These are phyloP conservation scores for Toxonevra muliebris DNA, from an alignment of 2,888 invertebrate genomes.

Conservation along the genomic window DNA sequence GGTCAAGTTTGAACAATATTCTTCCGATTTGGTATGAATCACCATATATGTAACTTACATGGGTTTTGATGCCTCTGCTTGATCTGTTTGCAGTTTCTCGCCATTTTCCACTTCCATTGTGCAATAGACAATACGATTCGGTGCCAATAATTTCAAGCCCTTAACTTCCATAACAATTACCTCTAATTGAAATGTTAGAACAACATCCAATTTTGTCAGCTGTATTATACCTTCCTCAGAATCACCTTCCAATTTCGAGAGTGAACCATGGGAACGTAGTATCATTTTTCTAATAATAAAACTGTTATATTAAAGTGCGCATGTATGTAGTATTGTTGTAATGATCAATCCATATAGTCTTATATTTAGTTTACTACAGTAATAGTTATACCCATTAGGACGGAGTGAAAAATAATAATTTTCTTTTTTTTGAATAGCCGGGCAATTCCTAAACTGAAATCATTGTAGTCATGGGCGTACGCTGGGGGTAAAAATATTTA, in stretches of 20 bases:
- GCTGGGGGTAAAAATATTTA: too few species aligned
- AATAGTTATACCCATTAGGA: too few species aligned
- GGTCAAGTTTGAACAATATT: too few species aligned
- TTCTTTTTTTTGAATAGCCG: too few species aligned
- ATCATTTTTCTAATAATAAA: slow-evolving; percentile 60
- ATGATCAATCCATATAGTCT: too few species aligned
- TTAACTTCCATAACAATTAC: slow-evolving; percentile 99
- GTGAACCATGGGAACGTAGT: slow-evolving; percentile 87
- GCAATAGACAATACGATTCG: slow-evolving; percentile 98
- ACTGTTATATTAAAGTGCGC: too few species aligned
- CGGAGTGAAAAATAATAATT: too few species aligned
- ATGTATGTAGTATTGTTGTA: too few species aligned
- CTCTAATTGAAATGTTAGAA: slow-evolving; percentile 95
- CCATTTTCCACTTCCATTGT: slow-evolving; percentile 99
- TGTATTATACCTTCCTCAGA: slow-evolving; percentile 95
- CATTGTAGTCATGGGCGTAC: too few species aligned
- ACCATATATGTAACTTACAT: slow-evolving; percentile 72
- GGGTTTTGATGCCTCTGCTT: slow-evolving; percentile 98
- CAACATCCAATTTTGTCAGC: slow-evolving; percentile 97
- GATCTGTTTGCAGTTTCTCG: slow-evolving; percentile 98
- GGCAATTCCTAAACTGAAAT: too few species aligned
- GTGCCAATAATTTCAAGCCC: slow-evolving; percentile 94
- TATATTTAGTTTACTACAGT: too few species aligned
- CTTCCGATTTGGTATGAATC: not conserved
- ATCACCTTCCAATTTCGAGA: slow-evolving; percentile 92